Evolutionary conservation across 2,888 invertebrate genomes (phyloP).

Genomic region (Apodemia zela): DNA sequence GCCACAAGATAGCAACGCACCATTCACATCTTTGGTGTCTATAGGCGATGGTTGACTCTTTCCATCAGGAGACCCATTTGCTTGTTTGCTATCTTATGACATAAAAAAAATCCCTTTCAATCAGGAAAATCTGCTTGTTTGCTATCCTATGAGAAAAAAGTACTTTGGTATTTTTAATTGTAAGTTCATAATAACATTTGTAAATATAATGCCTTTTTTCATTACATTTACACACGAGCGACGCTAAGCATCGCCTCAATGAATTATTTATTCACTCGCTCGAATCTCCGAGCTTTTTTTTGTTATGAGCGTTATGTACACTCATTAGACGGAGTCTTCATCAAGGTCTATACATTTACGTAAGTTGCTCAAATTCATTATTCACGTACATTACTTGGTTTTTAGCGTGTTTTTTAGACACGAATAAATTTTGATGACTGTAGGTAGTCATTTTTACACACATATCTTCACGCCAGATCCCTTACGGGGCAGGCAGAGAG

Average conservation of each 20-base stretch:
- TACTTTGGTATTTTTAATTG: neutral
- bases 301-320: neutral
- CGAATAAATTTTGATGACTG: neutral
- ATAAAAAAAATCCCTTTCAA: too few relatives aligned
- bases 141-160: neutral
- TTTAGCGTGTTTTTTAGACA: neutral
- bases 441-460: too few relatives aligned
- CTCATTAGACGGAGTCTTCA: neutral
- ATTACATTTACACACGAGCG: neutral
- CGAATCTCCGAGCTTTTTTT: neutral
- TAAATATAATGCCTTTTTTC: neutral
- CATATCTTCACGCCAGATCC: too few relatives aligned
- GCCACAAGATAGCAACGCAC: too few relatives aligned
- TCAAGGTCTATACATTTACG: conserved; percentile 5
- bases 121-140: too few relatives aligned
- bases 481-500: too few relatives aligned
- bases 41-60: too few relatives aligned
- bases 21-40: too few relatives aligned
- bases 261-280: conserved; percentile 1
- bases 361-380: neutral
- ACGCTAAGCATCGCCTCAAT: neutral
- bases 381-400: neutral
- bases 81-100: too few relatives aligned
- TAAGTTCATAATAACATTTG: neutral
- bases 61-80: too few relatives aligned